Base-by-base conservation (phyloP, 2,888 invertebrate species). In the Eilema caniola region DNA sequence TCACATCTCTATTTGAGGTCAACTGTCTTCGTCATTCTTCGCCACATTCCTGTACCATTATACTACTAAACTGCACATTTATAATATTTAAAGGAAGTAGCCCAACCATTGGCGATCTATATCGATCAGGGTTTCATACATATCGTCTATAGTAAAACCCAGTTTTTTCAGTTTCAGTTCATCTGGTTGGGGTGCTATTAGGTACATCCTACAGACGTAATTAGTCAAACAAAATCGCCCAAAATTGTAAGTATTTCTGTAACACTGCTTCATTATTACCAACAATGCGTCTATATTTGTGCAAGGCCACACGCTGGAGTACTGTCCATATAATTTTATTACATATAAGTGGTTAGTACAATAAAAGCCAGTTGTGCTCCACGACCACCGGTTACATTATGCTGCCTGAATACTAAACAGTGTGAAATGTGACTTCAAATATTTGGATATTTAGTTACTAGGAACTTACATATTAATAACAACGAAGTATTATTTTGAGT, bases 311-410 rank as follows among this genome's bases (percentile, higher is more conserved):
- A 24, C 64, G 65, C 56, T 74, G 71, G 77, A 72, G 70, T 68
- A 70, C 71, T 72, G 71, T 75, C 75, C 80, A 81, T 81, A 80
- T 77, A 81, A 80, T 81, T 80, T 80, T 79, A 81, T 80, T 75
- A 77, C 75, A 69, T 76, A 76, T 73, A 81, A 81, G 79, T 81
- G 77, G 81, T 62, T 79, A 75, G 74, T 77, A 77, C 65, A 76
- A 79, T 79, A 81, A 77, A 81, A 73, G 76, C 82, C 60, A 71
- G 77, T 75, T 77, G 77, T 79, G 73, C 72, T 70, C 72, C 70
- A 66, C 70, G 71, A 69, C 64, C 67, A 69, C 75, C 71, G 69
- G 71, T 66, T 66, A 37, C 56, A 74, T 66, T 59, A 69, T 75
- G 80, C 73, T 73, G 57, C 72, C 77, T 76, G 82, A 79, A 81